A percentile compares a stretch with the other conserved stretches of the same genome.
These are phyloP conservation scores for Spongia lamella DNA, from an alignment of 37 sponge, comb jelly and placozoan species.

Conservation along the genomic window DNA sequence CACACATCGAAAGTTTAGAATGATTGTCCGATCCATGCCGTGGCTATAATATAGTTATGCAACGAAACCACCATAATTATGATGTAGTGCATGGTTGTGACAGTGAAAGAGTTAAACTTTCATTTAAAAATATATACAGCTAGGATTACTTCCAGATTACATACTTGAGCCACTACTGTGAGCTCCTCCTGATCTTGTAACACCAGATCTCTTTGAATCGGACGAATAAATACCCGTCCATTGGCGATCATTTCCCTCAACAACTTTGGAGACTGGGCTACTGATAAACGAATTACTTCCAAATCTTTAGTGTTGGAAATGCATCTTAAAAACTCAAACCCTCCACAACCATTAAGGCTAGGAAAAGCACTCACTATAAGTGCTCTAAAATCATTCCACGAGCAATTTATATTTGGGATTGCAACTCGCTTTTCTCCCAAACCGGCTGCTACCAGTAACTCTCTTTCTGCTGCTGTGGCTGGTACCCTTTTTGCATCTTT, in stretches of 20 bases:
- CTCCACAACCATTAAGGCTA: constrained; percentile 16
- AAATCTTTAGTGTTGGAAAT: constrained; percentile 30
- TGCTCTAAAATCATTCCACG: constrained; percentile 15
- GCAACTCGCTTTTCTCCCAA: constrained; percentile 32
- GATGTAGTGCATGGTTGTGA: too few species aligned
- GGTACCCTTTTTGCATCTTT: constrained; percentile 13
- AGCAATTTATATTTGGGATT: constrained; percentile 20
- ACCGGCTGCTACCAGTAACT: constrained; percentile 18
- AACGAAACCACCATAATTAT: too few species aligned
- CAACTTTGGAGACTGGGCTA: constrained; percentile 26
- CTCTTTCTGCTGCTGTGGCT: constrained; percentile 4
- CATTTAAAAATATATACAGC: too few species aligned
- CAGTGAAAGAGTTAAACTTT: too few species aligned
- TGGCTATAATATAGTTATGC: too few species aligned
- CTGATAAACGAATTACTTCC: constrained; percentile 21
- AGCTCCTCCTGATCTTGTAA: too few species aligned
- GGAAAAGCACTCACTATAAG: constrained; percentile 11
- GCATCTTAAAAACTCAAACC: constrained; percentile 45
- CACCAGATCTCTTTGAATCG: constrained; percentile 32
- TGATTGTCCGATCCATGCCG: too few species aligned
- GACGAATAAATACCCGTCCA: constrained; percentile 51
- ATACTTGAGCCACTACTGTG: too few species aligned
- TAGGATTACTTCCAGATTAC: too few species aligned
- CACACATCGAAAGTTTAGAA: too few species aligned
- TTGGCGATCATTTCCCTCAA: constrained; percentile 28